These are phyloP conservation scores for Wiebesia pumilae DNA, from an alignment of 1,140 invertebrate genomes.

Conservation along the genomic window DNA sequence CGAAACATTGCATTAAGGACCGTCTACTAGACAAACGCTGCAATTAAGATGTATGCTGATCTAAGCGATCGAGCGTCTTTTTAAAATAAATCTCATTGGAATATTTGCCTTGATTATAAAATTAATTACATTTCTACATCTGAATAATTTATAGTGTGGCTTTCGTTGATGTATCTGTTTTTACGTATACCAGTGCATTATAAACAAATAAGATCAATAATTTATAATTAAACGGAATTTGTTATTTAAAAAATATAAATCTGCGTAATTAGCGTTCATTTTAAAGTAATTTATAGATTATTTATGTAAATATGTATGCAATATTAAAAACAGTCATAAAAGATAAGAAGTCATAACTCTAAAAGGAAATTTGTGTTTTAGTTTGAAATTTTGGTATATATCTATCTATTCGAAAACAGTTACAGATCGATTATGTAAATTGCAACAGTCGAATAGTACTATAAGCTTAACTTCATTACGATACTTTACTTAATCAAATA, in stretches of 20 bases:
- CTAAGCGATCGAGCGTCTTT: not conserved
- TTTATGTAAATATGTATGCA: too few relatives aligned
- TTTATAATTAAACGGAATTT: not conserved
- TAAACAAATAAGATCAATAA: not conserved
- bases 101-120: not conserved
- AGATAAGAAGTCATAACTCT: not conserved
- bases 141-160: slow-evolving; percentile 20
- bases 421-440: not conserved
- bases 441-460: not conserved
- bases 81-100: slow-evolving; percentile 4
- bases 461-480: slow-evolving; percentile 8
- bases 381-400: not conserved
- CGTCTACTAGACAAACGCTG: slow-evolving; percentile 1
- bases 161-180: not conserved
- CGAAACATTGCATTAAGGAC: slow-evolving; percentile 56
- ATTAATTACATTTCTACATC: not conserved
- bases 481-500: not conserved
- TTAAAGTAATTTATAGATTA: not conserved
- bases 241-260: not conserved
- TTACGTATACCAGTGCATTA: not conserved
- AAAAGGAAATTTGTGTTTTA: not conserved
- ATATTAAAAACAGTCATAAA: not conserved
- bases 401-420: not conserved
- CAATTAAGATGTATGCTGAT: slow-evolving; percentile 27
- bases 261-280: not conserved